Evolutionary conservation across 2,888 invertebrate genomes (phyloP), one percentile per base, ranked within the genome.

Genomic region (Lycophotia porphyrea): DNA sequence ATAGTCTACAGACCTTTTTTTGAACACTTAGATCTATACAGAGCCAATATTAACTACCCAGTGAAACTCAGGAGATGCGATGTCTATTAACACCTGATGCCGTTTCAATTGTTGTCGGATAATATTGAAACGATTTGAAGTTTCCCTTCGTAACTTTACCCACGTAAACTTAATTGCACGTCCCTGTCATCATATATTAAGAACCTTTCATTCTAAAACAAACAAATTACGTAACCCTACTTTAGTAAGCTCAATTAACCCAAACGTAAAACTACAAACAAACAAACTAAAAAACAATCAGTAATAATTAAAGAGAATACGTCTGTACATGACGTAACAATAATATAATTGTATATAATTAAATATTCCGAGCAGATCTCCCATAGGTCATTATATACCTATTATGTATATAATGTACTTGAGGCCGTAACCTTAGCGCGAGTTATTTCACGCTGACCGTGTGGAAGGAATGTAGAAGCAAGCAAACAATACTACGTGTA

Each of bases 291-390:
- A 44, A 74, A 55, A 67, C 83, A 78, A 81, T 83, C 69, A 49
- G 71, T 80, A 80, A 49, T 49, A 52, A 85, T 85, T 85, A 84
- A 76, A 70, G 44, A 73, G 66, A 63, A 80, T 73, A 61, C 74
- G 61, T 39, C 36, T 67, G 74, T 44, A 74, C 31, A 73, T 82
- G 67, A 82, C 71, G 82, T 80, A 87, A 86, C 74, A 67, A 42
- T 66, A 31, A 60, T 78, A 60, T 78, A 84, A 83, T 84, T 74
- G 58, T 68, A 71, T 82, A 76, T 76, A 80, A 86, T 86, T 83
- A 80, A 36, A 55, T 73, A 82, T 78, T 66, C 66, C 72, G 81
- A 75, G 64, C 69, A 87, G 82, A 85, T 84, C 78, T 86, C 87
- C 84, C 82, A 80, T 85, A 82, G 65, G 80, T 80, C 71, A 85